Percentiles rank a stretch among this genome's conserved stretches.
Conservation (phyloP, 2,888 invertebrate species). For the Dexiosoma caninum region DNA sequence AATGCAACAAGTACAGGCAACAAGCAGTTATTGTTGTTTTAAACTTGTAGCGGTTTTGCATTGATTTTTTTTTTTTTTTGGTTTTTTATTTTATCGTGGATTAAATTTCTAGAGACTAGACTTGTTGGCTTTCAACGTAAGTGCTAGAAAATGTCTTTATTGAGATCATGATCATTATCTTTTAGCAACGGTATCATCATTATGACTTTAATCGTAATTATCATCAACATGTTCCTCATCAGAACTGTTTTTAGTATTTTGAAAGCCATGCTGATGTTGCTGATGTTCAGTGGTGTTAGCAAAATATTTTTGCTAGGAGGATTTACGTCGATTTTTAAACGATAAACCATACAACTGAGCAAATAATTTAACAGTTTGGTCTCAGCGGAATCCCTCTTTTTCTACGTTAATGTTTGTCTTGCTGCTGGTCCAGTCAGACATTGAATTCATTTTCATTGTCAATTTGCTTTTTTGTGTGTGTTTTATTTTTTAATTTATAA, state of each 20-base stretch:
- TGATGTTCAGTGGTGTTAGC: not conserved
- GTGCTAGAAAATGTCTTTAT: conserved; percentile 44
- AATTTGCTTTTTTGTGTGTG: conserved; percentile 26
- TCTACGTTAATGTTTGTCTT: not conserved
- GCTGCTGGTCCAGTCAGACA: conserved; percentile 2
- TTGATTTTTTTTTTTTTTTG: too few species aligned
- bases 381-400: conserved; percentile 6
- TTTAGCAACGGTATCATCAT: conserved; percentile 21
- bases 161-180: conserved; percentile 55
- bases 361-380: too few species aligned
- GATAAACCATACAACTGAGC: too few species aligned
- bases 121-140: conserved; percentile 40
- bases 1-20: conserved; percentile 16
- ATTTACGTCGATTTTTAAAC: not conserved
- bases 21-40: conserved; percentile 21
- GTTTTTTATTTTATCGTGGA: not conserved
- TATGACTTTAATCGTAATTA: conserved; percentile 12
- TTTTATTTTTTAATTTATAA: conserved; percentile 28
- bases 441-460: conserved; percentile 13
- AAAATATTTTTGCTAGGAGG: not conserved
- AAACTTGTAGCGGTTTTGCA: conserved; percentile 31
- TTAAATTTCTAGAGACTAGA: conserved; percentile 53
- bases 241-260: too few species aligned
- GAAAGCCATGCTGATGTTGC: conserved; percentile 3
- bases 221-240: conserved; percentile 12